phyloP scores from a whole-genome alignment of 2,113 vertebrate species.

The Scolopax mira region DNA sequence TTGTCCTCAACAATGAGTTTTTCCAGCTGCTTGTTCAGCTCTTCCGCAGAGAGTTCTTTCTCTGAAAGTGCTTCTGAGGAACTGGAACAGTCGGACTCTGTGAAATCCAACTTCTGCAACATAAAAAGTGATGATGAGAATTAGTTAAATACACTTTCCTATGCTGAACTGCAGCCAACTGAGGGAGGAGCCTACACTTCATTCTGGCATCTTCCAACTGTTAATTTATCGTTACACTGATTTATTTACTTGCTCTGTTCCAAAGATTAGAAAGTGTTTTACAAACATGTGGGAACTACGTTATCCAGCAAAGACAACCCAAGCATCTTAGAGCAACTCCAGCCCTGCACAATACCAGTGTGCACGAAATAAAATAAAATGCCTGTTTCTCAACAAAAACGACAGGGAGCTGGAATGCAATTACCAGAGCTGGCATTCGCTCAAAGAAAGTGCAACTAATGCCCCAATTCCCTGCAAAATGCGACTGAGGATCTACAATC shows the following conservation, averaged over 20 bases:
- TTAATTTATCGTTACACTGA: neutral
- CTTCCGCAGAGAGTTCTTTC: conserved; percentile 84
- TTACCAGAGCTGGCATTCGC: neutral
- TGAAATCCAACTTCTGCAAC: conserved; percentile 92
- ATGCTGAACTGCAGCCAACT: neutral
- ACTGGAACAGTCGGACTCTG: conserved; percentile 80
- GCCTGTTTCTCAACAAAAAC: neutral
- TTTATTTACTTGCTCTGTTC: neutral
- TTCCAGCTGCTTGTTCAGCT: conserved; percentile 88
- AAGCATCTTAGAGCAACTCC: neutral
- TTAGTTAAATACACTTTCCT: neutral
- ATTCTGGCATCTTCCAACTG: neutral
- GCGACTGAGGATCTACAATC: neutral
- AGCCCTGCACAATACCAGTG: neutral
- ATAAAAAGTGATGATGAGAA: neutral
- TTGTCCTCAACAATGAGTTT: conserved; percentile 92
- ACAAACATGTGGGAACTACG: neutral
- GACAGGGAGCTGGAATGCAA: neutral
- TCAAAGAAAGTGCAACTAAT: neutral
- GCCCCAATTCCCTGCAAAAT: neutral
- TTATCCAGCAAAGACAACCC: neutral
- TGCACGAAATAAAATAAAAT: neutral
- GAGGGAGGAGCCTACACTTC: neutral
- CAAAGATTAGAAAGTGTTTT: neutral
- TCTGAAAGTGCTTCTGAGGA: conserved; percentile 81